Conservation (phyloP, 2,888 invertebrate genomes). For the Venusia cambrica region DNA sequence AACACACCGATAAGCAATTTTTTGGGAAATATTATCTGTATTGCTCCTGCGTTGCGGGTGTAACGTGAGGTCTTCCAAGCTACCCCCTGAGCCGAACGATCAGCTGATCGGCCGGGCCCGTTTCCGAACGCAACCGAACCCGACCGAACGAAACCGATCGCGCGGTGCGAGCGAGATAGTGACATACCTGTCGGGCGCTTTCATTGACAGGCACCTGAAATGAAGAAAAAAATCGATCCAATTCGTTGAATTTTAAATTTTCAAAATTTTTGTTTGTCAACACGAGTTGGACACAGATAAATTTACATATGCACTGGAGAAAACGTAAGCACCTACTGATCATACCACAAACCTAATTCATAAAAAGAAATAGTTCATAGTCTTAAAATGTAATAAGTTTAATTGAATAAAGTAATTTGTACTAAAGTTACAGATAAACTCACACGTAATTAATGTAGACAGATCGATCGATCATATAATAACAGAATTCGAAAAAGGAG, state of each 20-base stretch:
- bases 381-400: no score
- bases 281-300: slow-evolving; percentile 69
- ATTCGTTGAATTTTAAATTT: slow-evolving; percentile 82
- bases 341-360: no score
- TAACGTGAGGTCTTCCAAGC: slow-evolving; percentile 77
- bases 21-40: slow-evolving; percentile 70
- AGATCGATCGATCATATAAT: slow-evolving; percentile 39
- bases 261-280: slow-evolving; percentile 48
- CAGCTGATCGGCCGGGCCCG: slow-evolving; percentile 63
- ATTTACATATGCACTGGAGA: slow-evolving; percentile 78
- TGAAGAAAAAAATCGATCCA: slow-evolving; percentile 85
- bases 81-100: slow-evolving; percentile 70
- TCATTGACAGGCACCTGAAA: slow-evolving; percentile 88
- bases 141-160: slow-evolving; percentile 74
- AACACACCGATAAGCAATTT: slow-evolving; percentile 79
- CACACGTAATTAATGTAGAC: slow-evolving; percentile 15
- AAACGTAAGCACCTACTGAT: no score
- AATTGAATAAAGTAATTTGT: slow-evolving; percentile 2
- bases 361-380: no score
- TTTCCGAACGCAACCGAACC: slow-evolving; percentile 70
- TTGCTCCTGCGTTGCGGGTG: slow-evolving; percentile 76
- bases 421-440: slow-evolving; percentile 1
- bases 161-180: slow-evolving; percentile 67
- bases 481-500: slow-evolving; percentile 34
- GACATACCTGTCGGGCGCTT: slow-evolving; percentile 87